Base-by-base conservation (phyloP, 2,888 invertebrate species). In the Gordius sp. region DNA sequence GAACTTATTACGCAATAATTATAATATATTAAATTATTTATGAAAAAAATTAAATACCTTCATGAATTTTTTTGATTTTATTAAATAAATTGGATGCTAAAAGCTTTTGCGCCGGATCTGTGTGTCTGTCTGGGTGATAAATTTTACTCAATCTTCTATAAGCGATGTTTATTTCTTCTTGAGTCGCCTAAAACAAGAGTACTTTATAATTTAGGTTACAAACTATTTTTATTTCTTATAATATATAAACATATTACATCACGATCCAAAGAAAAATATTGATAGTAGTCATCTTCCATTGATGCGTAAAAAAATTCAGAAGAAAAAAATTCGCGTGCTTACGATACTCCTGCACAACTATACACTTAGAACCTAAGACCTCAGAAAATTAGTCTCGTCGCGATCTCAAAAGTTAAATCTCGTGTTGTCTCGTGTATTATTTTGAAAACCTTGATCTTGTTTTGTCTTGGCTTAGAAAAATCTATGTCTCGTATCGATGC, bases 91-190 rank as follows among this genome's bases (percentile, higher is more conserved):
- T 71, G 69, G 89, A 86, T 0, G 93, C 93, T 71, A 85, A 81
- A 65, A 77, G 68, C 68, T 86, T 85, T 63, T 78, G 77, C 1
- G 74, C 75, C 1, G 80, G 78, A 65, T 86, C 81, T 16, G 76
- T 73, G 71, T 97, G 91, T 70, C 91, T 89, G 67, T 97, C 93
- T 0, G 97, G 93, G 69, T 97, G 97, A 66, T 87, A 93, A 64
- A 86, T 77, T 61, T 80, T 78, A 63, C 89, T 89, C 58, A 87
- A 77, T 57, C 81, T 77, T 60, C 89, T 77, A 68, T 89, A 97
- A 1, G 91, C 82, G 72, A 80, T 79, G 65, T 78, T 84, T 62
- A 97, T 89, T 70, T 93, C 89, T 62, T 91, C 89, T 56, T 74
- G 72, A 41, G 81, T 75, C 2, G 93, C 93, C 93, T 97, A 67